phyloP scores from a whole-genome alignment of 2,797 vertebrate genomes.

The Tragelaphus oryx region DNA sequence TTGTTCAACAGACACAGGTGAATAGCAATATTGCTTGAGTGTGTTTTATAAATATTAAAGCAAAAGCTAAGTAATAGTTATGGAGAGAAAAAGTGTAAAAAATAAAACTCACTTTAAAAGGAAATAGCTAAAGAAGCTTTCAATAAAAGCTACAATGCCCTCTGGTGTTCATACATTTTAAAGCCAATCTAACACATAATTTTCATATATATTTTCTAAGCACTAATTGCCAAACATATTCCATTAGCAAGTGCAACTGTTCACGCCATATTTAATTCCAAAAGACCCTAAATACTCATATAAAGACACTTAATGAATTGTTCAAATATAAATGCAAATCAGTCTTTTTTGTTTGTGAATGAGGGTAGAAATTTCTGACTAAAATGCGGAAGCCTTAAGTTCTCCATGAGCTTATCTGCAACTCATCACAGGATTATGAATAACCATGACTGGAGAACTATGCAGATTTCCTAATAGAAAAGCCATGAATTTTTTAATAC shows the following conservation, averaged over 20 bases:
- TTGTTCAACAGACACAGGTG: neutral
- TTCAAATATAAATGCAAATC: constrained; percentile 46
- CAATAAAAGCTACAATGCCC: constrained; percentile 65
- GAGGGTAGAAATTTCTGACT: constrained; percentile 38
- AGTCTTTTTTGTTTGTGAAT: neutral
- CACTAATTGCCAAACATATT: neutral
- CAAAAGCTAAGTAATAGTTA: neutral
- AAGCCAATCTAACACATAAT: neutral
- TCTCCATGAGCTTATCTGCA: constrained; percentile 36
- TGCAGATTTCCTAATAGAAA: constrained; percentile 72
- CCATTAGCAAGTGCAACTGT: neutral
- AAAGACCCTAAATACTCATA: constrained; percentile 22
- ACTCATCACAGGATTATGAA: constrained; percentile 70
- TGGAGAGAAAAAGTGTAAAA: neutral
- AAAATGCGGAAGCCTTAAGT: constrained; percentile 44
- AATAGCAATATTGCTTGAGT: neutral
- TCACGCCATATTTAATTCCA: constrained; percentile 25
- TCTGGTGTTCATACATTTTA: constrained; percentile 63
- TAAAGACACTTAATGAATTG: constrained; percentile 34
- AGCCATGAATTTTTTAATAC: constrained; percentile 76
- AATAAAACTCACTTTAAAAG: neutral
- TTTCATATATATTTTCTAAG: neutral
- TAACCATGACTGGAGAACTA: constrained; percentile 70
- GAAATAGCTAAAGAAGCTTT: constrained; percentile 18
- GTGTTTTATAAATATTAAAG: neutral